A percentile compares a stretch with the other conserved stretches of the same genome.
Evolutionary conservation across 2,888 invertebrate species (phyloP).

Genomic region (Notodonta dromedarius): DNA sequence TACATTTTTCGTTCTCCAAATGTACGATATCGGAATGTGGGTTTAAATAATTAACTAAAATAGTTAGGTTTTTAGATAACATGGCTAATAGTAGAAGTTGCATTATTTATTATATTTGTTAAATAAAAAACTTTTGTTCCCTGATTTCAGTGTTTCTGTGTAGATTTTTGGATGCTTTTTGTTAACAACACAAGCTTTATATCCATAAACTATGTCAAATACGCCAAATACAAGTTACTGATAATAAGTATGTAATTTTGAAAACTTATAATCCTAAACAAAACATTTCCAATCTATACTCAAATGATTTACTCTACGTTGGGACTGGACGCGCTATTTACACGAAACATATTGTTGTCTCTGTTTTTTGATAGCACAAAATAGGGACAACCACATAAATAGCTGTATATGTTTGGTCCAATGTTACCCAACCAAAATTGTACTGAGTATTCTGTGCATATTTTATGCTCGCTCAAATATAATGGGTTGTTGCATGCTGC

Average conservation of each 20-base stretch:
- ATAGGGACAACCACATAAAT: no score
- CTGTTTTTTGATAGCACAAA: no score
- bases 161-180: slow-evolving; percentile 27
- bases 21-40: slow-evolving; percentile 19
- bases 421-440: no score
- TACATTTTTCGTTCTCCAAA: slow-evolving; percentile 29
- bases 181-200: slow-evolving; percentile 1
- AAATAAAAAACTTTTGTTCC: slow-evolving; percentile 48
- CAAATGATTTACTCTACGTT: no score
- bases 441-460: background rate
- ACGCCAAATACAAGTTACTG: background rate
- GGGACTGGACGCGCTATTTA: no score
- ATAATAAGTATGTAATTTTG: background rate
- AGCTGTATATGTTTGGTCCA: no score
- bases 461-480: slow-evolving; percentile 30
- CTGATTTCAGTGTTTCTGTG: slow-evolving; percentile 47
- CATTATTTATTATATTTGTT: slow-evolving; percentile 65
- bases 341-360: no score
- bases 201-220: slow-evolving; percentile 5
- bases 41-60: slow-evolving; percentile 40
- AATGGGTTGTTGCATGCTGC: slow-evolving; percentile 71
- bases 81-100: slow-evolving; percentile 59
- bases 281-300: no score
- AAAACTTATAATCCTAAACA: no score
- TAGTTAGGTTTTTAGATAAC: slow-evolving; percentile 50